phyloP scores from a whole-genome alignment of 2,113 vertebrate genomes.

The Rhodinocichla rosea region DNA sequence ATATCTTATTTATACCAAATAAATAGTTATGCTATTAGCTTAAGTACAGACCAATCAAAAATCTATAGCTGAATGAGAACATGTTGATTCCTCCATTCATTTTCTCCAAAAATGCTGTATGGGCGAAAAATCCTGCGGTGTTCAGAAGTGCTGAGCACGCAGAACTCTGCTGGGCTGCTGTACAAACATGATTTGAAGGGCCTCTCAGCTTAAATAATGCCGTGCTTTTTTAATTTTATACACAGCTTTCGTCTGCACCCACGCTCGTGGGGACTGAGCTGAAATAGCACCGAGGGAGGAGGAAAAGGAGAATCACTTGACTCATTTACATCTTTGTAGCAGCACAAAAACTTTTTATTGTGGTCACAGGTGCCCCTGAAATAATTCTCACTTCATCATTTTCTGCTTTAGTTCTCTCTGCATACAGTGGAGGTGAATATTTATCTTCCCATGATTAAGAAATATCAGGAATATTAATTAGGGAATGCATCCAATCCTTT shows the following conservation, averaged over 20 bases:
- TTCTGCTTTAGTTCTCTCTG: background rate
- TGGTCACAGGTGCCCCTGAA: background rate
- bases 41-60: constrained; percentile 53
- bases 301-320: background rate
- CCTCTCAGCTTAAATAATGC: constrained; percentile 45
- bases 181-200: constrained; percentile 29
- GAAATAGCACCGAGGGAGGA: background rate
- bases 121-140: constrained; percentile 15
- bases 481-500: background rate
- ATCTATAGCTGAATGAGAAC: constrained; percentile 26
- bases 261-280: background rate
- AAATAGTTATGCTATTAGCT: constrained; percentile 52
- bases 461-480: background rate
- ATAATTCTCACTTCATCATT: background rate
- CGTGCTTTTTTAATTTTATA: background rate
- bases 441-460: background rate
- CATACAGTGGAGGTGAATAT: background rate
- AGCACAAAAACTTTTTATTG: background rate
- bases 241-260: constrained; percentile 4
- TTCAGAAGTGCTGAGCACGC: constrained; percentile 22
- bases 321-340: background rate
- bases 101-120: constrained; percentile 23
- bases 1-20: constrained; percentile 45
- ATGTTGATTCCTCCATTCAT: constrained; percentile 54
- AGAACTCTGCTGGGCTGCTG: constrained; percentile 39